Evolutionary conservation across 2,888 invertebrate genomes (phyloP).

Genomic region (Brenthis hecate): DNA sequence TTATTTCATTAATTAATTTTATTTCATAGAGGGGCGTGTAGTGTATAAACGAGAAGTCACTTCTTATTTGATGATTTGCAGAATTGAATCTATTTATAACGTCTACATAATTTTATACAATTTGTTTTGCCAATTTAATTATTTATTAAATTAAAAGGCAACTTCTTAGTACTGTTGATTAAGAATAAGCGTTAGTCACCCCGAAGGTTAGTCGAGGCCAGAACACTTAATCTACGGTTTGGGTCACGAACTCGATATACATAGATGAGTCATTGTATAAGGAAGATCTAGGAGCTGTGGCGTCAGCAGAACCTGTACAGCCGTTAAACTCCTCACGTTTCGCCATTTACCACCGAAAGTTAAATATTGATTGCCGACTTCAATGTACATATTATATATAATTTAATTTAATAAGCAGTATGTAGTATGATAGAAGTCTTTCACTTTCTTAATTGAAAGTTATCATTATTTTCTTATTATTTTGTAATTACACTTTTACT

Average conservation of each 20-base stretch:
- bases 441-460: constrained; percentile 49
- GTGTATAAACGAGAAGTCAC: no score
- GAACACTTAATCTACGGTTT: constrained; percentile 66
- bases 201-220: constrained; percentile 59
- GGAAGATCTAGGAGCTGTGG: constrained; percentile 74
- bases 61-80: not conserved
- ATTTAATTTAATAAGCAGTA: no score
- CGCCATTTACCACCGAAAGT: constrained; percentile 27
- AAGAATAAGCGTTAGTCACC: constrained; percentile 52
- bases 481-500: constrained; percentile 50
- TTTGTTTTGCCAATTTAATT: constrained; percentile 40
- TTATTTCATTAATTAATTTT: no score
- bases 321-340: constrained; percentile 39
- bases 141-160: constrained; percentile 34
- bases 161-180: constrained; percentile 44
- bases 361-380: constrained; percentile 23
- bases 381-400: no score
- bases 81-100: not conserved
- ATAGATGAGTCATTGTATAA: constrained; percentile 69
- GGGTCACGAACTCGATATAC: constrained; percentile 67
- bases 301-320: constrained; percentile 59
- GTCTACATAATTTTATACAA: not conserved
- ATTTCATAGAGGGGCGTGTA: no score
- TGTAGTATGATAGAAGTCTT: constrained; percentile 26
- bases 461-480: constrained; percentile 48